A percentile compares a stretch with the other conserved stretches of the same genome.
These are phyloP conservation scores for Actenoides lindsayi DNA, from an alignment of 2,113 vertebrate species.

Conservation along the genomic window DNA sequence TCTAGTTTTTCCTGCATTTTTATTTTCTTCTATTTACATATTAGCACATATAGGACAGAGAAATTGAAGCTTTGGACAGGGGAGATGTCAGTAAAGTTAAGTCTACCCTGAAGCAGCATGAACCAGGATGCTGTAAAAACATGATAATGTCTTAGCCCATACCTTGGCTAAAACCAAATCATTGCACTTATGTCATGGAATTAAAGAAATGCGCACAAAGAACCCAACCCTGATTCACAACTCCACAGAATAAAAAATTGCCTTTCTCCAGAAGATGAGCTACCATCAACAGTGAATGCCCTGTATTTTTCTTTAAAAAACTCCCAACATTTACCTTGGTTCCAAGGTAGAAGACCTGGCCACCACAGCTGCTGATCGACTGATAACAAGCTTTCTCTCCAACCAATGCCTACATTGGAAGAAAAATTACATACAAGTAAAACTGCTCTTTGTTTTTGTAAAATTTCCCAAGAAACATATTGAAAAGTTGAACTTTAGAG, in stretches of 20 bases:
- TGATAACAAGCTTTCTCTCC: conserved; percentile 98
- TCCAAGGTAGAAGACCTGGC: conserved; percentile 94
- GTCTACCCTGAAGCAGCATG: not conserved
- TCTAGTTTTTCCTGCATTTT: not conserved
- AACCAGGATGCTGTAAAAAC: not conserved
- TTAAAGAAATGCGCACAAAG: not conserved
- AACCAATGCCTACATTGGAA: conserved; percentile 87
- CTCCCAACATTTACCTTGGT: conserved; percentile 84
- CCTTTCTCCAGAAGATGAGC: not conserved
- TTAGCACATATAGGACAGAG: not conserved
- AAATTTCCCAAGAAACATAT: not conserved
- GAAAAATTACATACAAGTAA: not conserved
- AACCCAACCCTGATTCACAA: not conserved
- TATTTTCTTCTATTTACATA: not conserved
- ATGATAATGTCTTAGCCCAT: not conserved
- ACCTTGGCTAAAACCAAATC: not conserved
- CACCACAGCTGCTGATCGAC: conserved; percentile 91
- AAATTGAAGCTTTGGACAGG: not conserved
- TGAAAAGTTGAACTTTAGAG: not conserved
- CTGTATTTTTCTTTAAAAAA: not conserved
- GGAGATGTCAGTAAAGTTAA: not conserved
- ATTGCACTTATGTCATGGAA: not conserved
- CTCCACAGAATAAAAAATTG: not conserved
- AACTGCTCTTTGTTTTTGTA: not conserved
- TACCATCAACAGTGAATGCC: not conserved